Conservation (phyloP, 2,888 invertebrate genomes). For the Pelosia muscerda region DNA sequence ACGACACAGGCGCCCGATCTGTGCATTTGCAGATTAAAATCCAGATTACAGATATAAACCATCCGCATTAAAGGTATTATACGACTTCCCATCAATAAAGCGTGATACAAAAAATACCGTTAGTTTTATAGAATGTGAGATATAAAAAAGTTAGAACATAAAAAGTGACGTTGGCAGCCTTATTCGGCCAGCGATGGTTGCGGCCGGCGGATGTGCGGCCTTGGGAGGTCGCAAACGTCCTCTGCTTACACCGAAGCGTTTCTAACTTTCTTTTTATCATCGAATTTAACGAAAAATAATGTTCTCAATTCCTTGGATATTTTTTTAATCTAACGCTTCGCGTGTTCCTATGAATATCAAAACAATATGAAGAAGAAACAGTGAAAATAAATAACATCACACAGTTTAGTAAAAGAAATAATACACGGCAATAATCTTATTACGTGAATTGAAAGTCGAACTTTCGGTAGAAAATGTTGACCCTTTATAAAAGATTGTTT, state of each 20-base stretch:
- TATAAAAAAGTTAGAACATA: conserved; percentile 46
- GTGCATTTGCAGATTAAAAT: background rate
- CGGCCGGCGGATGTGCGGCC: conserved; percentile 66
- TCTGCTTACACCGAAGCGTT: conserved; percentile 59
- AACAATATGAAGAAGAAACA: too few species aligned
- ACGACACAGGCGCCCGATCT: background rate
- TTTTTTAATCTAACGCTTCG: background rate
- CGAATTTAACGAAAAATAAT: background rate
- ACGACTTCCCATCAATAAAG: conserved; percentile 8
- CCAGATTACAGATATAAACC: background rate
- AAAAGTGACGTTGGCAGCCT: conserved; percentile 39
- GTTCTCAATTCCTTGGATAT: background rate
- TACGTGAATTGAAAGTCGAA: too few species aligned
- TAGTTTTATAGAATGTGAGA: conserved; percentile 49
- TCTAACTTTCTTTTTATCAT: background rate
- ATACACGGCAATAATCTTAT: too few species aligned
- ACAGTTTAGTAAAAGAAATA: too few species aligned
- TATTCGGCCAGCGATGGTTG: conserved; percentile 29
- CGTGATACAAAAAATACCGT: conserved; percentile 41
- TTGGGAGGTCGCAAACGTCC: conserved; percentile 68
- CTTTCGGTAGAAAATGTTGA: too few species aligned
- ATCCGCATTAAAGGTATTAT: conserved; percentile 8
- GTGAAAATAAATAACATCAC: too few species aligned
- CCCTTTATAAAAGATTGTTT: too few species aligned
- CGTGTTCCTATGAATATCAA: too few species aligned